Conservation (phyloP, 2,888 invertebrate genomes). For the Luperina testacea region DNA sequence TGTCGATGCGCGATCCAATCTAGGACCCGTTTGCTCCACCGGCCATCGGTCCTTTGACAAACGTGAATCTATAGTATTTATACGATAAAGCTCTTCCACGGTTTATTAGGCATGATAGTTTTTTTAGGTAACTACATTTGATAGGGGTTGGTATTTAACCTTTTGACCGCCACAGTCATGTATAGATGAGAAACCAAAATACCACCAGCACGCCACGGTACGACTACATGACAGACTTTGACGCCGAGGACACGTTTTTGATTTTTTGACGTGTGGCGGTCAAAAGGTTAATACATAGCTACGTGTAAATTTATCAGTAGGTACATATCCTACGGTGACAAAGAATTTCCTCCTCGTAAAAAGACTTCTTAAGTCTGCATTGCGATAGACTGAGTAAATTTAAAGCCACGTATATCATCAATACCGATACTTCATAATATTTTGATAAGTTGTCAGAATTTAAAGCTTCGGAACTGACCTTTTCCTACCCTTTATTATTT, state of each 20-base stretch:
- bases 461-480: conserved; percentile 21
- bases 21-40: too few relatives aligned
- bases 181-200: too few relatives aligned
- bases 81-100: background rate
- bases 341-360: background rate
- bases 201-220: too few relatives aligned
- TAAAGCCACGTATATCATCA: background rate
- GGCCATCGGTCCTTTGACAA: too few relatives aligned
- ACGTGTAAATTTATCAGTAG: background rate
- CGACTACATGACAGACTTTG: too few relatives aligned
- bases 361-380: background rate
- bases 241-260: too few relatives aligned
- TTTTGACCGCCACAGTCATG: too few relatives aligned
- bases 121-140: background rate
- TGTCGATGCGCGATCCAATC: too few relatives aligned
- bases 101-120: too few relatives aligned
- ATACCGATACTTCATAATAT: conserved; percentile 16
- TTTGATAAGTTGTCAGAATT: conserved; percentile 10
- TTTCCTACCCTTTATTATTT: conserved; percentile 12
- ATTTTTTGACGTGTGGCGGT: too few relatives aligned
- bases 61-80: background rate
- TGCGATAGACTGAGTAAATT: background rate
- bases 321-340: background rate
- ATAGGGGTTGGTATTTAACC: background rate
- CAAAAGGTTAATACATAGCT: background rate